Percentiles rank a stretch among this genome's conserved stretches.
Conservation (phyloP, 2,888 invertebrate species). For the Spatulosminthurus flaviceps region DNA sequence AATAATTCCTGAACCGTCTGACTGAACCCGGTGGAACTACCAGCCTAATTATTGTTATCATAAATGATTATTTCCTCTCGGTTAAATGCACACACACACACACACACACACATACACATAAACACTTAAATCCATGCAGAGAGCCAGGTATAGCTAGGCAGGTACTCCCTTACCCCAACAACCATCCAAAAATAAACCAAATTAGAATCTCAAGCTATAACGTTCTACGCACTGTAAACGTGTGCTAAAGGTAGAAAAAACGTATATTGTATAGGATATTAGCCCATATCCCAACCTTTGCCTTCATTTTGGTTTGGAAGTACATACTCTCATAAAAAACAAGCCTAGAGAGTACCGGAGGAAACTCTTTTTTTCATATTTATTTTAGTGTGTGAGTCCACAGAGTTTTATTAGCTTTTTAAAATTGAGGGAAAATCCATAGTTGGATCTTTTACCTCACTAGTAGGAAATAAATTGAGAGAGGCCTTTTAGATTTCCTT, state of each 20-base stretch:
- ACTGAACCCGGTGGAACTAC: conserved; percentile 23
- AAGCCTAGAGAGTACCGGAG: no score
- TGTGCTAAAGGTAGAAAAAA: no score
- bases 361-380: neutral
- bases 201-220: neutral
- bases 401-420: conserved; percentile 15
- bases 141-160: no score
- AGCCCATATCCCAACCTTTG: neutral
- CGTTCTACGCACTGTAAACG: no score
- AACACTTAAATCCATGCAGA: neutral
- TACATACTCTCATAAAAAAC: neutral
- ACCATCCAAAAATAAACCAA: neutral
- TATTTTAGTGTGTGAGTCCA: neutral
- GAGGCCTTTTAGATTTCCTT: neutral
- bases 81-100: conserved; percentile 32
- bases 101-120: neutral
- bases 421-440: conserved; percentile 14
- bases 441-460: neutral
- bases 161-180: no score
- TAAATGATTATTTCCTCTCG: conserved; percentile 47
- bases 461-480: neutral
- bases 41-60: conserved; percentile 52
- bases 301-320: neutral
- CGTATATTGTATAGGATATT: neutral
- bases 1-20: conserved; percentile 34